Base-by-base conservation (phyloP, 1,140 invertebrate genomes). In the Pogonomyrmex barbatus region DNA sequence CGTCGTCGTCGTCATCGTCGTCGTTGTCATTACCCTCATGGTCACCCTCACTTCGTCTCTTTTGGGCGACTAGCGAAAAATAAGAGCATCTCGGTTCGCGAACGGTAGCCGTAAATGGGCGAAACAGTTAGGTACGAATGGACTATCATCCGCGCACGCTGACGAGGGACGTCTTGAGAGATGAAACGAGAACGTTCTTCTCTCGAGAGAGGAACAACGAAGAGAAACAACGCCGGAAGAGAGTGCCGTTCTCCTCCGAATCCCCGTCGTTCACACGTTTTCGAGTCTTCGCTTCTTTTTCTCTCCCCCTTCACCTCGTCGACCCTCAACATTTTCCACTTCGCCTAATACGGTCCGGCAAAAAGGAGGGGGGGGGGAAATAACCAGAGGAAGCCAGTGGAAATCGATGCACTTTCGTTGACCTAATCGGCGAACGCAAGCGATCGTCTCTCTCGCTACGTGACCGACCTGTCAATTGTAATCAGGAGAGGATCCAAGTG, bases 51-150 rank as follows among this genome's bases (percentile, higher is more conserved):
- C 36, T 42, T 70, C 68, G 30, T 39, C 50, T 50, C 50, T 81
- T 79, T 58, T 71, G 54, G 33, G 58, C 39, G 75, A 87, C 65
- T 45, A 62, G 30, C 67, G 9, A 73, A 52, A 81, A 90, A 87
- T 87, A 85, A 70, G 79, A 87, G 79, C 79, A 63, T 85, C 85
- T 85, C 52, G 63, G 47, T 54, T 62, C 83, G 62, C 71, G 58
- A 82, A 33, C 56, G 70, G 24, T 8, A 85, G 45, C 52, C 52
- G 73, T 89, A 87, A 90, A 86, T 84, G 78, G 88, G 12, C 89
- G 89, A 90, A 90, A 90, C 89, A 89, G 89, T 87, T 90, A 89
- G 79, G 62, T 81, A 50, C 78, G 39, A 87, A 90, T 87, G 62
- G 88, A 68, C 87, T 85, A 89, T 89, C 60, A 24, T 24, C 24